These are phyloP conservation scores for Pterostichus madidus DNA, from an alignment of 2,888 invertebrate genomes.

Conservation along the genomic window DNA sequence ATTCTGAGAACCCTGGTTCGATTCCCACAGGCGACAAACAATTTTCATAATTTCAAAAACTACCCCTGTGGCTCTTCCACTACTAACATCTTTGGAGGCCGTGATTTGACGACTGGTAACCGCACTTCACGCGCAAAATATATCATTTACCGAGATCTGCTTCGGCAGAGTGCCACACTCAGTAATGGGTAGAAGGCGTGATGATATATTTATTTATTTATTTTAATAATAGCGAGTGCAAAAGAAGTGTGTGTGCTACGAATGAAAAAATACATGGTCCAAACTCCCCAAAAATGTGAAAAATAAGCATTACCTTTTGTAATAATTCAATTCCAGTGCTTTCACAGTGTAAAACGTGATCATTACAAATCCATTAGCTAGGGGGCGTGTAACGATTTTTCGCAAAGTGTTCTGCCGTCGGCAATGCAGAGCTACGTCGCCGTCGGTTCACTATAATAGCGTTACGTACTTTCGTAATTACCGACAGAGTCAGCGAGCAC, in stretches of 20 bases:
- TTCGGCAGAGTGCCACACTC: too few relatives aligned
- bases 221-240: too few relatives aligned
- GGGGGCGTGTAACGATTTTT: slow-evolving; percentile 36
- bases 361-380: slow-evolving; percentile 47
- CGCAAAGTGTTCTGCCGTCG: slow-evolving; percentile 8
- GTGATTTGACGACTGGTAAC: too few relatives aligned
- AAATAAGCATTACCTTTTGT: slow-evolving; percentile 6
- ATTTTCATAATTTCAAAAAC: too few relatives aligned
- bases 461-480: slow-evolving; percentile 32
- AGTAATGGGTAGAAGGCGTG: too few relatives aligned
- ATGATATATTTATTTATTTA: too few relatives aligned
- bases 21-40: too few relatives aligned
- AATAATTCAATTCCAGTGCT: slow-evolving; percentile 47
- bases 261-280: neutral
- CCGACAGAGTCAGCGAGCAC: neutral
- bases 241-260: neutral
- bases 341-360: slow-evolving; percentile 27
- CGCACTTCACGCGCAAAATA: too few relatives aligned
- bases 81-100: too few relatives aligned
- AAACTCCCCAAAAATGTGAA: neutral
- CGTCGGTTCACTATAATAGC: slow-evolving; percentile 7
- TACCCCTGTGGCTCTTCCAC: too few relatives aligned
- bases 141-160: too few relatives aligned
- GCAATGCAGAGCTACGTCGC: neutral
- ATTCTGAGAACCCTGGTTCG: too few relatives aligned